Evolutionary conservation across 1,140 invertebrate species (phyloP).

Genomic region (Lethocerus indicus): DNA sequence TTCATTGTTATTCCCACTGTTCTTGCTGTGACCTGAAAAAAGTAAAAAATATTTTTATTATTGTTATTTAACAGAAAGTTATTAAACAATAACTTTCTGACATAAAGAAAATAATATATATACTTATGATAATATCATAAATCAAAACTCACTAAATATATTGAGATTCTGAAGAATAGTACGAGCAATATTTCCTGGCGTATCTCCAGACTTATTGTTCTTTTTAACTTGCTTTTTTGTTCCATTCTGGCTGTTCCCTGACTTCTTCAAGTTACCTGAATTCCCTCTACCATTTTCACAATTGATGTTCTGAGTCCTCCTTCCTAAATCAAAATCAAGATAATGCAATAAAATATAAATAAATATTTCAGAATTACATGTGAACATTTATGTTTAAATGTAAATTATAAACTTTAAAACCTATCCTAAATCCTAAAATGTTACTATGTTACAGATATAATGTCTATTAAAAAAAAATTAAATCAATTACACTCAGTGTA

Average conservation of each 20-base stretch:
- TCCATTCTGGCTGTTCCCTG: too few relatives aligned
- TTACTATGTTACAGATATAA: neutral
- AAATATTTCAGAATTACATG: neutral
- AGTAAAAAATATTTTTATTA: neutral
- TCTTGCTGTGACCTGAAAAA: neutral
- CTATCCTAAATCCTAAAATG: too few relatives aligned
- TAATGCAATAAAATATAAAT: neutral
- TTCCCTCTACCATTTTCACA: neutral
- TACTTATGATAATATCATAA: neutral
- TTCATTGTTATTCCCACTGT: neutral
- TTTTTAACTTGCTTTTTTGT: conserved; percentile 16
- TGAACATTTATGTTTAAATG: neutral
- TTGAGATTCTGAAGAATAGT: conserved; percentile 63
- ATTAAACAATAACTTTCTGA: neutral
- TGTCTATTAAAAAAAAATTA: neutral
- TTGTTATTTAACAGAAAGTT: neutral
- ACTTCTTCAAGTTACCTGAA: too few relatives aligned
- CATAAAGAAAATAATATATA: neutral
- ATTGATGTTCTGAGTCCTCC: neutral
- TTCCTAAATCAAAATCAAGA: neutral
- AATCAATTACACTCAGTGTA: neutral
- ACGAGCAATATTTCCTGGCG: conserved; percentile 44
- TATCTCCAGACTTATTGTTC: conserved; percentile 25
- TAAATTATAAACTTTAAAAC: neutral
- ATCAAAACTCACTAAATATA: conserved; percentile 45